Conservation (phyloP, 1,140 invertebrate genomes). For the Coelopa frigida region DNA sequence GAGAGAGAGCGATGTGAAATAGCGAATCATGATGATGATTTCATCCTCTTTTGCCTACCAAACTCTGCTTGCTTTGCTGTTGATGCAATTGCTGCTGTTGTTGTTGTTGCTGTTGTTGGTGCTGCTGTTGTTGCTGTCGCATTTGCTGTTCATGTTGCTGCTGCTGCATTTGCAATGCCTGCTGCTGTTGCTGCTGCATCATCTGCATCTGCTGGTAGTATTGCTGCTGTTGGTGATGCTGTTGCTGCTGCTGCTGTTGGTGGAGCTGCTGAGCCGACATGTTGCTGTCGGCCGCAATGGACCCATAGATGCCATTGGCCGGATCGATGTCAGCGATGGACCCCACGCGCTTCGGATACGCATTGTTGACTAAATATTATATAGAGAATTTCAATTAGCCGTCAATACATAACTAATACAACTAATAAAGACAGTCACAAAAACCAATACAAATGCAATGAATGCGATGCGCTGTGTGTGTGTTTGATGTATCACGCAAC, state of each 20-base stretch:
- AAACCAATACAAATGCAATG: no score
- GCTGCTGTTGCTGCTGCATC: conserved; percentile 21
- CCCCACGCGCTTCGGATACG: conserved; percentile 66
- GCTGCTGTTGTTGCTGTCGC: conserved; percentile 16
- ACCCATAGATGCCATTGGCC: conserved; percentile 83
- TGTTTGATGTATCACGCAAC: no score
- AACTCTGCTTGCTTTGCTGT: conserved; percentile 13
- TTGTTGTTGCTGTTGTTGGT: conserved; percentile 14
- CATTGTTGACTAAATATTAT: conserved; percentile 33
- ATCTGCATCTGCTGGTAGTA: conserved; percentile 19
- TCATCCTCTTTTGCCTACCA: conserved; percentile 13
- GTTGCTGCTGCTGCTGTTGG: conserved; percentile 28
- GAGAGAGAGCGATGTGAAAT: neutral
- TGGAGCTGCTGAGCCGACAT: conserved; percentile 22
- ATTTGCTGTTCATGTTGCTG: conserved; percentile 20
- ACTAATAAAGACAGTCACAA: no score
- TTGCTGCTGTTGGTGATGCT: conserved; percentile 32
- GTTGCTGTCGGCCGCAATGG: conserved; percentile 51
- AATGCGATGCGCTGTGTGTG: no score
- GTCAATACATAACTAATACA: neutral
- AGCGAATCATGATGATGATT: neutral
- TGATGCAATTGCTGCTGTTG: conserved; percentile 20
- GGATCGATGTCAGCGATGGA: conserved; percentile 95
- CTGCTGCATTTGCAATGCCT: conserved; percentile 15
- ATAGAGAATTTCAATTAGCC: neutral